Percentiles rank a stretch among this genome's conserved stretches.
Conservation (phyloP, 2,113 vertebrate species). For the Eulacestoma nigropectus region DNA sequence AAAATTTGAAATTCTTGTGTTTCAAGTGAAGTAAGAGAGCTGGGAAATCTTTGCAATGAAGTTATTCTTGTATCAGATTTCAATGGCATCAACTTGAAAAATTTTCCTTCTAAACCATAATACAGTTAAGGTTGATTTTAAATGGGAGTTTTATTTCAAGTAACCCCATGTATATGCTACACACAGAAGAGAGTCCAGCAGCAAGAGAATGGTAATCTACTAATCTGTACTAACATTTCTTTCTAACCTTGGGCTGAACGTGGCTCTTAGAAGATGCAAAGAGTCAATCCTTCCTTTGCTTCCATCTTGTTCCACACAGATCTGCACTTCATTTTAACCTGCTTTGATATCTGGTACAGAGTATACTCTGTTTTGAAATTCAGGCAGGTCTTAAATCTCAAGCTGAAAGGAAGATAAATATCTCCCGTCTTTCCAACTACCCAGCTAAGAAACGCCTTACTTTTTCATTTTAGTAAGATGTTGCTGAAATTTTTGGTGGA, state of each 20-base stretch:
- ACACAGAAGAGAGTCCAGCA: not conserved
- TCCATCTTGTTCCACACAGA: not conserved
- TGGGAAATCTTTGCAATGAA: not conserved
- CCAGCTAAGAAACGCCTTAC: not conserved
- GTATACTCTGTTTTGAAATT: not conserved
- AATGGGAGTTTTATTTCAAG: not conserved
- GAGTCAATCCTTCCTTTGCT: not conserved
- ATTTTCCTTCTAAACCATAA: not conserved
- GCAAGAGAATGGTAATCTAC: not conserved
- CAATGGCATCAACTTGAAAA: not conserved
- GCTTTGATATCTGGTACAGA: not conserved
- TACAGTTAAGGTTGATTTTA: not conserved
- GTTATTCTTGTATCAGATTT: not conserved
- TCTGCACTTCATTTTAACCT: not conserved
- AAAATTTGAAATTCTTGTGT: not conserved
- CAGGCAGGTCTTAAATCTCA: not conserved
- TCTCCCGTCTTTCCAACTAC: not conserved
- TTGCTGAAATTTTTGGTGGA: not conserved
- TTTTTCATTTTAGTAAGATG: not conserved
- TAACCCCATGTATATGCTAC: not conserved
- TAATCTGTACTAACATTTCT: not conserved
- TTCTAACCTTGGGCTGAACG: not conserved
- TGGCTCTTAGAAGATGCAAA: not conserved
- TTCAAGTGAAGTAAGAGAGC: not conserved
- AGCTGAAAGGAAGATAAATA: not conserved